Evolutionary conservation across 2,888 invertebrate genomes (phyloP).

Genomic region (Cephalotes varians): DNA sequence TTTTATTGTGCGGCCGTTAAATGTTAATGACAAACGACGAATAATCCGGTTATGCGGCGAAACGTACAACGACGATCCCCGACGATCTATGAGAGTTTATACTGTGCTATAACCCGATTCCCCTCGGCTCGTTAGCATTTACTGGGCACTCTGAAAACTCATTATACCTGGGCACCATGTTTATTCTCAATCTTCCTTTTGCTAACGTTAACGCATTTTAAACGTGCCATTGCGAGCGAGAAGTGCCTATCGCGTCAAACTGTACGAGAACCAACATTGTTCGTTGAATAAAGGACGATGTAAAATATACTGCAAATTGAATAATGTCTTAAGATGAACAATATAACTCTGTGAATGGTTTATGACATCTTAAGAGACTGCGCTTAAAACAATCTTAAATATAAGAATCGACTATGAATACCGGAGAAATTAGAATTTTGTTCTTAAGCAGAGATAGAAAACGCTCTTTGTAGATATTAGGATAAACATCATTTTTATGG

Average conservation of each 20-base stretch:
- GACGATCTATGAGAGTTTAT: slow-evolving; percentile 34
- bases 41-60: slow-evolving; percentile 28
- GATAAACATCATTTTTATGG: not conserved
- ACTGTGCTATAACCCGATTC: slow-evolving; percentile 35
- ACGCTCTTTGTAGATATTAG: not conserved
- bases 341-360: no score
- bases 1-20: slow-evolving; percentile 52
- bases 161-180: not conserved
- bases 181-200: slow-evolving; percentile 23
- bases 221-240: not conserved
- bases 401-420: no score
- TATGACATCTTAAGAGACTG: no score
- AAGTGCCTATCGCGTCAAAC: not conserved
- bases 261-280: no score
- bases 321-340: no score
- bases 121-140: slow-evolving; percentile 14
- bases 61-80: slow-evolving; percentile 35
- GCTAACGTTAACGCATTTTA: not conserved
- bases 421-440: not conserved
- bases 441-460: not conserved
- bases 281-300: not conserved
- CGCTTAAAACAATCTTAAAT: no score
- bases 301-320: not conserved
- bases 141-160: slow-evolving; percentile 34
- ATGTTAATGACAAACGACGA: slow-evolving; percentile 50